Conservation (phyloP, 2,888 invertebrate species). For the Acanthococcus lagerstroemiae region DNA sequence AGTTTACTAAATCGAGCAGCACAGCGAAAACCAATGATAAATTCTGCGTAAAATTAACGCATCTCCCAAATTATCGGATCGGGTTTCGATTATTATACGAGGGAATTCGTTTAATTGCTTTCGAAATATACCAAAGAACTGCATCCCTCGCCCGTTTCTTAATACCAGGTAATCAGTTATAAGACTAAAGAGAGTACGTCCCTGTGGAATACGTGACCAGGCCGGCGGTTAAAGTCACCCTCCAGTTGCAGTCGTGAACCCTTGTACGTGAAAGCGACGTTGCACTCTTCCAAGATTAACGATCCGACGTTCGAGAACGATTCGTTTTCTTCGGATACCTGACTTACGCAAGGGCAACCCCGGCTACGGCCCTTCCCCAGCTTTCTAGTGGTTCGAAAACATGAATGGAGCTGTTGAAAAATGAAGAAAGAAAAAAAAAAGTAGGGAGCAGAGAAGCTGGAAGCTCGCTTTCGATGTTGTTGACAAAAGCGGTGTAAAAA, state of each 20-base stretch:
- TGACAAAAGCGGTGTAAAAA: too few relatives aligned
- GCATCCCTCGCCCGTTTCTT: background rate
- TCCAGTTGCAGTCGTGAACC: background rate
- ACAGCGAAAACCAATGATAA: background rate
- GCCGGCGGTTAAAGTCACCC: slow-evolving; percentile 2
- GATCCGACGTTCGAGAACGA: background rate
- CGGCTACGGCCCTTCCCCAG: too few relatives aligned
- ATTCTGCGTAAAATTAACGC: slow-evolving; percentile 6
- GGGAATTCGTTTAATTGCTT: slow-evolving; percentile 22
- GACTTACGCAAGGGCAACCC: background rate
- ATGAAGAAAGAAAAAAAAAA: too few relatives aligned
- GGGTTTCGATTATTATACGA: background rate
- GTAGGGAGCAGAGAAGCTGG: too few relatives aligned
- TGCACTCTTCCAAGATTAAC: background rate
- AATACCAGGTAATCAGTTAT: slow-evolving; percentile 17
- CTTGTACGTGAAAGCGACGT: background rate
- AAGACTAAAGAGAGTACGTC: background rate
- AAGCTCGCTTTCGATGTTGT: too few relatives aligned
- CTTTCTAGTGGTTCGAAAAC: too few relatives aligned
- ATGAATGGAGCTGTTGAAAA: background rate
- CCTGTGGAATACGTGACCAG: slow-evolving; percentile 5
- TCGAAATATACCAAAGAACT: background rate
- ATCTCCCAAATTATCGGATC: slow-evolving; percentile 5
- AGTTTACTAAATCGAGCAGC: background rate
- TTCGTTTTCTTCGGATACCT: background rate